Conservation (phyloP, 1,140 invertebrate genomes). For the Drosophila willistoni region DNA sequence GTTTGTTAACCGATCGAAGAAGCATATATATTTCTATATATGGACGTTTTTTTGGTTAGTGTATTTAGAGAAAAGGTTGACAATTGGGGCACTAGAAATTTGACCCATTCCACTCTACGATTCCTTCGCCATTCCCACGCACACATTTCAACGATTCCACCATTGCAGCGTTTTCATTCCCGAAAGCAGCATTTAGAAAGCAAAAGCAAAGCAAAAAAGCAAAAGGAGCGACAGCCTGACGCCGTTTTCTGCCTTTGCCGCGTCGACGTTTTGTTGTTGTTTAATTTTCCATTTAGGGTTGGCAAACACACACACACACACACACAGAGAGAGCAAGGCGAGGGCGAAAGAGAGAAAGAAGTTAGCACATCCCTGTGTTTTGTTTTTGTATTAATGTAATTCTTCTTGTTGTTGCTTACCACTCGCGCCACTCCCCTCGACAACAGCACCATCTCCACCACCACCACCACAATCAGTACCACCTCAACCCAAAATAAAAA, state of each 20-base stretch:
- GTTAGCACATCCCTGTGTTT: slow-evolving; percentile 49
- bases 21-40: no score
- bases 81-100: not conserved
- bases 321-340: not conserved
- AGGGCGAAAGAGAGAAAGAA: slow-evolving; percentile 19
- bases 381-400: slow-evolving; percentile 69
- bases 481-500: not conserved
- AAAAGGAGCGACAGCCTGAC: slow-evolving; percentile 53
- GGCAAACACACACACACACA: slow-evolving; percentile 22
- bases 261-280: slow-evolving; percentile 66
- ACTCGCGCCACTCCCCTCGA: not conserved
- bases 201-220: slow-evolving; percentile 37
- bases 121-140: not conserved
- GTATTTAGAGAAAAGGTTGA: not conserved
- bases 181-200: not conserved
- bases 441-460: not conserved
- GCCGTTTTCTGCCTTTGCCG: slow-evolving; percentile 38
- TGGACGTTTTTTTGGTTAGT: not conserved
- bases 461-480: not conserved
- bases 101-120: not conserved
- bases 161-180: not conserved
- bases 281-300: slow-evolving; percentile 77
- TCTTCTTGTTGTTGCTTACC: slow-evolving; percentile 34
- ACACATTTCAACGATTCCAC: not conserved
- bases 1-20: no score